Base-by-base conservation (phyloP, 2,888 invertebrate genomes). In the Oscheius sp. region DNA sequence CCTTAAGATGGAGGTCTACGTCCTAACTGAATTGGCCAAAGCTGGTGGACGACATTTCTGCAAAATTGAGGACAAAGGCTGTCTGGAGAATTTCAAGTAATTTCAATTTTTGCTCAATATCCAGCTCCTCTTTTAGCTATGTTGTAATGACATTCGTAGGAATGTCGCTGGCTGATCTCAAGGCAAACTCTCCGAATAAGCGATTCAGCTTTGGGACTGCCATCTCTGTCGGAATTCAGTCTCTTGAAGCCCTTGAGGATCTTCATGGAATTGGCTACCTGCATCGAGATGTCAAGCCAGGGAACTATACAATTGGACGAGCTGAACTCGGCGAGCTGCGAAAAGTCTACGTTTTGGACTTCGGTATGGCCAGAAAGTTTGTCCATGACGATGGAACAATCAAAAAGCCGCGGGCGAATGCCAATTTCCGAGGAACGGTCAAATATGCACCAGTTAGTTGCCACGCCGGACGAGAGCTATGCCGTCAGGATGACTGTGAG, bases 1-100 rank as follows among this genome's bases (percentile, higher is more conserved):
- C 46, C 75, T 82, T 39, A 85, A 83, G 66, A 85, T 85, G 85
- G 85, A 85, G 52, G 85, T 85, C 37, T 73, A 74, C 64, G 82
- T 85, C 42, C 70, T 85, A 58, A 71, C 74, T 34, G 82, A 83
- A 69, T 70, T 85, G 69, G 74, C 78, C 17, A 82, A 83, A 58
- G 68, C 75, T 5, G 82, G 82, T 20, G 72, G 74, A 39, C 75
- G 82, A 17, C 84, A 84, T 69, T 84, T 84, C 66, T 84, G 84
- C 67, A 78, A 82, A 65, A 84, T 84, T 52, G 79, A 80, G 69
- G 83, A 82, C 65, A 84, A 81, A 63, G 85, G 85, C 2, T 78
- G 80, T 23, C 78, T 73, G 42, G 78, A 75, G 23, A 72, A 53
- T 65, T 84, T 84, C 77, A 83, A 84, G n/a, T n/a, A n/a, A n/a